Percentiles rank a stretch among this genome's conserved stretches.
These are phyloP conservation scores for Lamellibrachia satsuma DNA, from an alignment of 2,888 invertebrate species.

Conservation along the genomic window DNA sequence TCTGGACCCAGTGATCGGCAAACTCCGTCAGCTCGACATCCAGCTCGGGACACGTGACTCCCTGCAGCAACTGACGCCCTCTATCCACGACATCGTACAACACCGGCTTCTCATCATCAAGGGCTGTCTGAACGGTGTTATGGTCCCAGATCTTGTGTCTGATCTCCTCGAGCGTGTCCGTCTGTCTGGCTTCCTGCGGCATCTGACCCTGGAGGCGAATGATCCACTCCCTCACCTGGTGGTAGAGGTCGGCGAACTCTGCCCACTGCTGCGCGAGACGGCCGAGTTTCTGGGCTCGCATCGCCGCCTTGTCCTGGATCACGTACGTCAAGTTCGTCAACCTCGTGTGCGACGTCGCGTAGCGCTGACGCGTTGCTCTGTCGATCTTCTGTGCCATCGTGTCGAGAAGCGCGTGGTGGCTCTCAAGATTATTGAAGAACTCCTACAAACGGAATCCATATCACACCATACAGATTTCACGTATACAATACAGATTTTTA, in stretches of 20 bases:
- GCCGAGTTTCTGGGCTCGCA: conserved; percentile 56
- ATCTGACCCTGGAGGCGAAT: conserved; percentile 24
- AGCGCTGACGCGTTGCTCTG: conserved; percentile 47
- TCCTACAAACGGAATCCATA: conserved; percentile 45
- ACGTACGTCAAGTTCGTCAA: conserved; percentile 53
- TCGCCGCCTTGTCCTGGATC: conserved; percentile 56
- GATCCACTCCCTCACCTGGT: conserved; percentile 27
- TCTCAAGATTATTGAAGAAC: conserved; percentile 61
- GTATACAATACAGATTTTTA: no score
- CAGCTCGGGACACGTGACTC: conserved; percentile 54
- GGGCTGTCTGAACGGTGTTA: conserved; percentile 51
- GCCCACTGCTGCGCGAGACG: conserved; percentile 55
- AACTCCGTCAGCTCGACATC: conserved; percentile 55
- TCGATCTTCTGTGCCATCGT: conserved; percentile 55
- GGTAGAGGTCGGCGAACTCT: conserved; percentile 51
- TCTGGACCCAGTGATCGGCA: conserved; percentile 57
- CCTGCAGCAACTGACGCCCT: conserved; percentile 58
- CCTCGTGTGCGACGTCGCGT: conserved; percentile 48
- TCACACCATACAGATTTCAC: background rate
- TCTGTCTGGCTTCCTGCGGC: conserved; percentile 21
- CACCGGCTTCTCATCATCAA: conserved; percentile 54
- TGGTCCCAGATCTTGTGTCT: conserved; percentile 51
- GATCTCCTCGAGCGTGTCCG: conserved; percentile 39
- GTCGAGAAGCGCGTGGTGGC: conserved; percentile 59
- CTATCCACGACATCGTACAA: conserved; percentile 56